Evolutionary conservation across 2,113 vertebrate species (phyloP).

Genomic region (Pygoscelis adeliae): DNA sequence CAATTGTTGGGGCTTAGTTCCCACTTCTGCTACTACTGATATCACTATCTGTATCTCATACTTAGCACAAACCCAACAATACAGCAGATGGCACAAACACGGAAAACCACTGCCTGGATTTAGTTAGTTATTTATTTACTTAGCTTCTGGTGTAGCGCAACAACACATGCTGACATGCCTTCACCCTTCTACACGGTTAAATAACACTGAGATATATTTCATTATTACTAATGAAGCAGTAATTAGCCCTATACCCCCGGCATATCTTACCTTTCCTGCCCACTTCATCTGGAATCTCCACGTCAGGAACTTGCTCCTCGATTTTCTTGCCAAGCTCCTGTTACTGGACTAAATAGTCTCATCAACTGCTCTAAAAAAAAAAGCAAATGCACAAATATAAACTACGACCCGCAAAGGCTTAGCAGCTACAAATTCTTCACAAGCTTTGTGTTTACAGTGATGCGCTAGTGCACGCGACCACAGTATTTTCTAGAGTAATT

Average conservation of each 20-base stretch:
- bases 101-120: neutral
- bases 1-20: neutral
- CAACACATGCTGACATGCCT: neutral
- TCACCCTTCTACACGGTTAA: neutral
- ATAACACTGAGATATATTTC: neutral
- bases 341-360: conserved; percentile 44
- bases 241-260: neutral
- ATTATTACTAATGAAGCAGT: neutral
- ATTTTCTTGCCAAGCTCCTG: conserved; percentile 19
- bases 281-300: neutral
- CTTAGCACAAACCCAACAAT: too few species aligned
- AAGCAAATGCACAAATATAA: neutral
- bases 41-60: too few species aligned
- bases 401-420: neutral
- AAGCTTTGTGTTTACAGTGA: neutral
- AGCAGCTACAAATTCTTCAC: neutral
- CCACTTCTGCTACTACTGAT: neutral
- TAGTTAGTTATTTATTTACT: neutral
- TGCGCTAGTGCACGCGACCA: neutral
- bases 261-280: conserved; percentile 29
- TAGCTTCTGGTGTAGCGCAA: neutral
- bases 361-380: conserved; percentile 6
- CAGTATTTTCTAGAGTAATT: neutral
- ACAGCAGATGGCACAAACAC: neutral
- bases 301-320: conserved; percentile 22